Evolutionary conservation across 2,888 invertebrate genomes (phyloP).

Genomic region (Himalopsyche japonica): DNA sequence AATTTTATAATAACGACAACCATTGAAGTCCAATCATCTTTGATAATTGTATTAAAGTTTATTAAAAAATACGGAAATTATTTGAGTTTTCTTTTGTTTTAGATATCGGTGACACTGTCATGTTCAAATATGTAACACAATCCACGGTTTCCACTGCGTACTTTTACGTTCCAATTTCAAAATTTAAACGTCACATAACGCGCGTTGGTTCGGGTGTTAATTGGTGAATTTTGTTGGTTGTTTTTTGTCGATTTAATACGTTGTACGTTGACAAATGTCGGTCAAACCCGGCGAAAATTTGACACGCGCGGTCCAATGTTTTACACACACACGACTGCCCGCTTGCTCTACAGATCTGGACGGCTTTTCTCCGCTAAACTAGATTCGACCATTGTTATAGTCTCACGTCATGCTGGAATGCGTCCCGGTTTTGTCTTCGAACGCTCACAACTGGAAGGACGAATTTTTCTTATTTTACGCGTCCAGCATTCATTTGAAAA

Average conservation of each 20-base stretch:
- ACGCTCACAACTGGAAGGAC: neutral
- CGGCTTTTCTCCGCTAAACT: constrained; percentile 39
- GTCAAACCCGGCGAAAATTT: constrained; percentile 1
- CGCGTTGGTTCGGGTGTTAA: neutral
- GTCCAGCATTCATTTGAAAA: neutral
- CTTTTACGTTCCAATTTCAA: neutral
- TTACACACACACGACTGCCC: constrained; percentile 16
- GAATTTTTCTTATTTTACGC: neutral
- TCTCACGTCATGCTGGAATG: constrained; percentile 27
- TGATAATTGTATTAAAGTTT: neutral
- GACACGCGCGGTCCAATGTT: constrained; percentile 5
- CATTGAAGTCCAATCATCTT: neutral
- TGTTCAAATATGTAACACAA: neutral
- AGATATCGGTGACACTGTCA: neutral
- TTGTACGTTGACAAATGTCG: neutral
- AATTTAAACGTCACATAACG: neutral
- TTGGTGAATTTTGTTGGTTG: neutral
- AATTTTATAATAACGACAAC: neutral
- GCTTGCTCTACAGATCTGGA: constrained; percentile 28
- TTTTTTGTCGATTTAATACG: neutral
- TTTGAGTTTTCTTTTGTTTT: neutral
- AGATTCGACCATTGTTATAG: constrained; percentile 39
- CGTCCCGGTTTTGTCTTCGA: constrained; percentile 7
- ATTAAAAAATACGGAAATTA: neutral
- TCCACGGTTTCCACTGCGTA: neutral